Percentiles rank a stretch among this genome's conserved stretches.
These are phyloP conservation scores for Phyto melanocephala DNA, from an alignment of 2,888 invertebrate species.

Conservation along the genomic window DNA sequence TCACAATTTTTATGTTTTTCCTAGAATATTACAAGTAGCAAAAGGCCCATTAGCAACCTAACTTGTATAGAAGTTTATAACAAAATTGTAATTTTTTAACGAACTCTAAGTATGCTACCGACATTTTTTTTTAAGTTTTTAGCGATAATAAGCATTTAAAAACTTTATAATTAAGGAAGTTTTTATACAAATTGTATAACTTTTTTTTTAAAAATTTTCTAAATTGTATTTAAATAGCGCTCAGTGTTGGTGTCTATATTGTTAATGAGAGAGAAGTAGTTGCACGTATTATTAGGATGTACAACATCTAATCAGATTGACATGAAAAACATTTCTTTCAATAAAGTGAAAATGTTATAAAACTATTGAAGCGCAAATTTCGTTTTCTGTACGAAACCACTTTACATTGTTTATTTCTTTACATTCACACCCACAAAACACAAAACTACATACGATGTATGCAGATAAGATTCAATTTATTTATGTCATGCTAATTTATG, in stretches of 20 bases:
- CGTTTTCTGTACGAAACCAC: conserved; percentile 10
- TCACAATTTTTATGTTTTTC: too few species aligned
- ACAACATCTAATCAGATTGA: conserved; percentile 14
- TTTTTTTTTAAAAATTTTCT: too few species aligned
- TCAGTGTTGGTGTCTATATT: not conserved
- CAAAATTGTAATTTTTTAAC: too few species aligned
- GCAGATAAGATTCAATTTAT: conserved; percentile 8
- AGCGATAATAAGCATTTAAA: too few species aligned
- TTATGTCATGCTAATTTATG: not conserved
- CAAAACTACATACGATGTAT: too few species aligned
- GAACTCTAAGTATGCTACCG: too few species aligned
- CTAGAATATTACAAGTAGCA: too few species aligned
- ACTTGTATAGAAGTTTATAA: too few species aligned
- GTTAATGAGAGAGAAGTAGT: conserved; percentile 10
- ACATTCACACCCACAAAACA: not conserved
- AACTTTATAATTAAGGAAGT: too few species aligned
- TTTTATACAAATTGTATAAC: too few species aligned
- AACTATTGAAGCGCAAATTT: conserved; percentile 50
- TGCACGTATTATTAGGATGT: not conserved
- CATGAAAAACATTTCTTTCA: conserved; percentile 43
- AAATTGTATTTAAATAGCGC: not conserved
- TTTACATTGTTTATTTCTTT: not conserved
- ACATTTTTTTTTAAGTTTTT: too few species aligned
- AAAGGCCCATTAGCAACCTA: too few species aligned
- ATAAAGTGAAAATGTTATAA: conserved; percentile 46